A percentile compares a stretch with the other conserved stretches of the same genome.
Conservation (phyloP, 2,113 vertebrate genomes). For the Toxotes chatareus region DNA sequence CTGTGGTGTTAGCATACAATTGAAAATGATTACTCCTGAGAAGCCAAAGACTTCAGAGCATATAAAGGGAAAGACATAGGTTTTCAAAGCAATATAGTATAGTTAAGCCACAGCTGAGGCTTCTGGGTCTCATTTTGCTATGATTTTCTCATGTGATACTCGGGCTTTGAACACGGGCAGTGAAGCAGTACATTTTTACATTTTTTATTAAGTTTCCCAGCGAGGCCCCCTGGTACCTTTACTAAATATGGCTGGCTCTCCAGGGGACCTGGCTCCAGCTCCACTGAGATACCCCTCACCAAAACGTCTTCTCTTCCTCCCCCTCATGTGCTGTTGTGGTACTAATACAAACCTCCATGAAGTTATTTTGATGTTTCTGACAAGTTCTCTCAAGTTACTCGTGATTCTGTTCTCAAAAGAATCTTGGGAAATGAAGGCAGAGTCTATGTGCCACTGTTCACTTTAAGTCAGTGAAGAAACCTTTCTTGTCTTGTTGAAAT, state of each 20-base stretch:
- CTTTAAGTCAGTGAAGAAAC: background rate
- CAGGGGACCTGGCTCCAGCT: constrained; percentile 53
- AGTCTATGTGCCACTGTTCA: background rate
- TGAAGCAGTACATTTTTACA: constrained; percentile 55
- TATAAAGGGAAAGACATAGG: background rate
- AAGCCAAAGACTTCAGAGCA: constrained; percentile 47
- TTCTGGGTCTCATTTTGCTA: constrained; percentile 40
- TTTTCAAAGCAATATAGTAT: constrained; percentile 38
- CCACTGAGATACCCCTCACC: constrained; percentile 30
- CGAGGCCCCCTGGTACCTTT: constrained; percentile 58
- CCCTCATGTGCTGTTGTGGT: background rate
- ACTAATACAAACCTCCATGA: background rate
- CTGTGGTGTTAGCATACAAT: constrained; percentile 70
- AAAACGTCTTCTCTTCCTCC: constrained; percentile 28
- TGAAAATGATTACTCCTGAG: constrained; percentile 71
- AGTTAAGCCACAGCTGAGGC: constrained; percentile 50
- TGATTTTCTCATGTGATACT: constrained; percentile 67
- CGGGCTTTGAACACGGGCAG: constrained; percentile 50
- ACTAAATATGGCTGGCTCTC: constrained; percentile 77
- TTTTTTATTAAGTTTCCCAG: constrained; percentile 74
- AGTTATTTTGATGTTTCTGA: constrained; percentile 4
- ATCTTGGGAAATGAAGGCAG: background rate
- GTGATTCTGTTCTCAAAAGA: background rate
- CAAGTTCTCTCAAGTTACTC: background rate
- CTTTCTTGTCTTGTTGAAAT: constrained; percentile 2